Conservation (phyloP, 64 coral and sea anemone species). For the Platygyra sinensis region DNA sequence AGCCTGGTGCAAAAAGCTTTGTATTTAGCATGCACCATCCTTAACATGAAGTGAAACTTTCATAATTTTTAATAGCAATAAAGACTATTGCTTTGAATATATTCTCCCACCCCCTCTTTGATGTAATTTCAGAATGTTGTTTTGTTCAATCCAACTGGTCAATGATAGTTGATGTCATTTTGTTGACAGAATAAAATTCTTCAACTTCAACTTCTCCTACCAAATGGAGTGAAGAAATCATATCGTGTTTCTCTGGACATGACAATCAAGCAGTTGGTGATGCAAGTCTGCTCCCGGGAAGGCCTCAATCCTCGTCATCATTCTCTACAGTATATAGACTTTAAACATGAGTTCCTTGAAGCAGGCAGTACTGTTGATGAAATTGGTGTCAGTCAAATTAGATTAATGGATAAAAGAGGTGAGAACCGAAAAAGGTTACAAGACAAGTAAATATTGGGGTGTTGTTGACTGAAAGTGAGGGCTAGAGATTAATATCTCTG, state of each 20-base stretch:
- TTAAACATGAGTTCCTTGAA: conserved; percentile 80
- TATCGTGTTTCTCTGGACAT: conserved; percentile 69
- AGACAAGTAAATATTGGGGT: not conserved
- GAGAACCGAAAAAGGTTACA: not conserved
- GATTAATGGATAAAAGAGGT: conserved; percentile 92
- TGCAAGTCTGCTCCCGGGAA: conserved; percentile 67
- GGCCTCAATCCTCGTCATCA: conserved; percentile 66
- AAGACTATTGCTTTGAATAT: too few relatives aligned
- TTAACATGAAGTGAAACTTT: too few relatives aligned
- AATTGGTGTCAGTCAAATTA: conserved; percentile 67
- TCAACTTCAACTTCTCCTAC: conserved; percentile 66
- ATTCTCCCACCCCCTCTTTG: too few relatives aligned
- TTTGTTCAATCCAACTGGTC: too few relatives aligned
- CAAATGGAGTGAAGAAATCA: conserved; percentile 53
- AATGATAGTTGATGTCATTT: not conserved
- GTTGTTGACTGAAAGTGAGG: too few relatives aligned
- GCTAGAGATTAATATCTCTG: too few relatives aligned
- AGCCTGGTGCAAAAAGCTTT: too few relatives aligned
- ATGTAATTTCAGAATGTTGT: too few relatives aligned
- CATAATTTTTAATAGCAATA: too few relatives aligned
- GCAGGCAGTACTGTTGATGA: conserved; percentile 49
- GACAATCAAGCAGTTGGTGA: conserved; percentile 64
- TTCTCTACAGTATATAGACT: conserved; percentile 83
- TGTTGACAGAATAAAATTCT: conserved; percentile 61
- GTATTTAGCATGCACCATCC: too few relatives aligned